Conservation (phyloP, 2,888 invertebrate genomes). For the Megamerina dolium region DNA sequence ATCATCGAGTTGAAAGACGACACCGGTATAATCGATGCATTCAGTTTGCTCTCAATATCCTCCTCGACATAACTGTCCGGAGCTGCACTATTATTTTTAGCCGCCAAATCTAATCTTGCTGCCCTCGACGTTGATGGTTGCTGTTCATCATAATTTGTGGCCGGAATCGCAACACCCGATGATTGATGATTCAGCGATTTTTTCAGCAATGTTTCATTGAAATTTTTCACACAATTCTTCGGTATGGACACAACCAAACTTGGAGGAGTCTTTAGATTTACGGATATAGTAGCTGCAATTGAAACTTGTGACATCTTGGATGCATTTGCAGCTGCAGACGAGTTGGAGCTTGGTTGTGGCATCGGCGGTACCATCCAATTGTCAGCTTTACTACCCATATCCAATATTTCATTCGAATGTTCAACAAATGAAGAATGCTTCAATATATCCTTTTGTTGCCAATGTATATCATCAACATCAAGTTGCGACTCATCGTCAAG, state of each 20-base stretch:
- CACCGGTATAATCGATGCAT: too few relatives aligned
- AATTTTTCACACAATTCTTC: background rate
- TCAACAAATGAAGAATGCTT: too few relatives aligned
- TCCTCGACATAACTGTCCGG: too few relatives aligned
- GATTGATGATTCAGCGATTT: background rate
- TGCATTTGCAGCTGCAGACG: too few relatives aligned
- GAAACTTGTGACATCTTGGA: background rate
- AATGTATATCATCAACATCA: background rate
- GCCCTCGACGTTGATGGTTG: conserved; percentile 3
- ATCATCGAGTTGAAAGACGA: too few relatives aligned
- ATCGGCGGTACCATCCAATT: too few relatives aligned
- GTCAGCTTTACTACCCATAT: too few relatives aligned
- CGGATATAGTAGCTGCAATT: background rate
- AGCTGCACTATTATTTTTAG: background rate
- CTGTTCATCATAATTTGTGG: too few relatives aligned
- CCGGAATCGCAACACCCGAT: background rate
- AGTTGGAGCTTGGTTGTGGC: too few relatives aligned
- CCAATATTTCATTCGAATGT: too few relatives aligned
- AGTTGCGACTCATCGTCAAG: background rate
- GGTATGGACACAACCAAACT: conserved; percentile 1
- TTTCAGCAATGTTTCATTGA: too few relatives aligned
- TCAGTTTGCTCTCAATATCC: too few relatives aligned
- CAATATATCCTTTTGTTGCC: conserved; percentile 3
- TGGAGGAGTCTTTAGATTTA: background rate
- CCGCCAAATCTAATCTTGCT: background rate